phyloP scores from a whole-genome alignment of 2,113 vertebrate genomes.

The Dermatemys mawii region DNA sequence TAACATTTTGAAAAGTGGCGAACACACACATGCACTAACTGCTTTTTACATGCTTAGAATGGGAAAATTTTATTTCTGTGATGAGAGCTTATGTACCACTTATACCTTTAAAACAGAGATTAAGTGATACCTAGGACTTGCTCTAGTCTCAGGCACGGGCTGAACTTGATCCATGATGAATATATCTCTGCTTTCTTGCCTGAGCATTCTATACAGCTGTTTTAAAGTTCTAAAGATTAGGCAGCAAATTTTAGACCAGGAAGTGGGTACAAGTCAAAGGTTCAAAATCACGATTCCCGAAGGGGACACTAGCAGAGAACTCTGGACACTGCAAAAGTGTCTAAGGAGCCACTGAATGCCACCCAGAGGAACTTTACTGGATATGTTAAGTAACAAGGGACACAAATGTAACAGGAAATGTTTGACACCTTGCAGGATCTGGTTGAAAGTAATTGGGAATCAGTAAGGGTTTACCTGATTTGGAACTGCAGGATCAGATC shows the following conservation, averaged over 20 bases:
- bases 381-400: not conserved
- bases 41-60: not conserved
- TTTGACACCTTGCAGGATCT: not conserved
- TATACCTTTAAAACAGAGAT: not conserved
- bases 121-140: not conserved
- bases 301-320: too few relatives aligned
- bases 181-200: not conserved
- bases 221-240: not conserved
- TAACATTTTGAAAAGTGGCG: not conserved
- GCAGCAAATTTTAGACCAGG: too few relatives aligned
- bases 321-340: too few relatives aligned
- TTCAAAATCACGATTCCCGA: too few relatives aligned
- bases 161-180: not conserved
- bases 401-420: not conserved
- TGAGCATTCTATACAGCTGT: not conserved
- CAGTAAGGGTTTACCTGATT: not conserved
- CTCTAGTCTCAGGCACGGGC: not conserved
- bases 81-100: not conserved
- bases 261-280: too few relatives aligned
- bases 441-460: not conserved
- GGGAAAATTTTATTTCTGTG: not conserved
- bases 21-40: not conserved
- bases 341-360: too few relatives aligned
- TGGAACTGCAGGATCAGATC: not conserved
- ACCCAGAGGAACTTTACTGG: not conserved